Base-by-base conservation (phyloP, 2,888 invertebrate species). In the Pomacea canaliculata region DNA sequence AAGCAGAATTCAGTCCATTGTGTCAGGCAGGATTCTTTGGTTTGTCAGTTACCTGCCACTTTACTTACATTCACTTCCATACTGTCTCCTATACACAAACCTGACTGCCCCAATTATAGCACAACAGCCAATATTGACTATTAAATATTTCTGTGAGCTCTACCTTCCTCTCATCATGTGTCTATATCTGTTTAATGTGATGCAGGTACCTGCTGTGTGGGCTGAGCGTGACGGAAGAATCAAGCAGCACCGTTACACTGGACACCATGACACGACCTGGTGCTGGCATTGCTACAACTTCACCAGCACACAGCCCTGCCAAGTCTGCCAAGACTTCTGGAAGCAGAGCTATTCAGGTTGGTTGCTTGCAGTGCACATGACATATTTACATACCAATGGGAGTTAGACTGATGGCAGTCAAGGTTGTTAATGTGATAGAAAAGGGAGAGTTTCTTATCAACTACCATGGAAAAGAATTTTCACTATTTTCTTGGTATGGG, bases 181-280 rank as follows among this genome's bases (percentile, higher is more conserved):
- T 56, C 3, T 56, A 1, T 56, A 2, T 56, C 12, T 56, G 16
- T 59, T n/a, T 59, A 37, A 65, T 27, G 63, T 48, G 27, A 62
- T 71, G 37, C 80, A 90, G 91, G 70, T 91, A 87, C 81, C 83
- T 91, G 72, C 83, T 91, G 63, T 91, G 91, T 86, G 91, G 91
- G 46, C 87, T 91, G 81, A 90, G 86, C 70, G 88, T 88, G 49
- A 79, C 81, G 7, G 81, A 78, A 23, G 81, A 76, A 60, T 49
- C 27, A 78, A 37, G 81, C 56, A 77, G 72, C 66, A 46, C 68
- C 56, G 37, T 19, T 12, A 37, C 56, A 66, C 37, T 12, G 5
- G 19, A 77, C 37, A 85, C 86, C 62, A 7, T 51, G 4, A 19
- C 77, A 19, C 71, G 66, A 62, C 81, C 80, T 19, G 82, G 83